Evolutionary conservation across 2,888 invertebrate species (phyloP), one percentile per base, ranked within the genome.

Genomic region (Chaetogeoica ovagalla): DNA sequence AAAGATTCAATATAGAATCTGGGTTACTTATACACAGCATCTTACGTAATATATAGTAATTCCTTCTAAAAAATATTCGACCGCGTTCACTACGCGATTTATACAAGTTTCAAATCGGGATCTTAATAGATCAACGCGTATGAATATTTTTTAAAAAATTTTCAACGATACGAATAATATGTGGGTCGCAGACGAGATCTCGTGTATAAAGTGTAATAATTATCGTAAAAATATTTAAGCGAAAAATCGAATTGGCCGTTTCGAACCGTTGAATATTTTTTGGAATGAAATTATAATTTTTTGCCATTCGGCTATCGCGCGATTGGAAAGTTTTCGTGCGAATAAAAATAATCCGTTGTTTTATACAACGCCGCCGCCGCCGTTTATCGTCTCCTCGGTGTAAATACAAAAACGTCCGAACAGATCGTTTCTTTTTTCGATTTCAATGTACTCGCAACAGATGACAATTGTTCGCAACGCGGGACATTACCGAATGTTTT

Each of bases 41-140:
- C 55, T 74, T 74, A 39, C 55, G 65, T 74, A 74, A 30, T 30
- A 30, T 30, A 74, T 65, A 65, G 65, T 74, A 65, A 15, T 65
- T 57, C 6, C 65, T 23, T 48, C 19, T n/a, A 39, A 55, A 30
- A 21, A 57, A 57, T 66, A 43, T 63, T 39, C 21, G 19, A 59
- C 19, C 6, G 68, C 48, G n/a, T 65, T 37, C 11, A 39, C 17
- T 21, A 17, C 11, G 39, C 55, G 55, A 30, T 72, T 62, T 52
- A 43, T 59, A n/a, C n/a, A 55, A 5, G 6, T 55, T 57, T 37
- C 11, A 48, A n/a, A 48, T 48, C 43, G 9, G 43, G 6, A 59
- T 21, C 17, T 30, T 59, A 59, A 63, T 55, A 39, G 37, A 23
- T 11, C 23, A 48, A 15, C 48, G 11, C 13, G 13, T 48, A 48